A percentile compares a stretch with the other conserved stretches of the same genome.
Evolutionary conservation across 2,888 invertebrate species (phyloP).

Genomic region (Cataglyphis cursor): DNA sequence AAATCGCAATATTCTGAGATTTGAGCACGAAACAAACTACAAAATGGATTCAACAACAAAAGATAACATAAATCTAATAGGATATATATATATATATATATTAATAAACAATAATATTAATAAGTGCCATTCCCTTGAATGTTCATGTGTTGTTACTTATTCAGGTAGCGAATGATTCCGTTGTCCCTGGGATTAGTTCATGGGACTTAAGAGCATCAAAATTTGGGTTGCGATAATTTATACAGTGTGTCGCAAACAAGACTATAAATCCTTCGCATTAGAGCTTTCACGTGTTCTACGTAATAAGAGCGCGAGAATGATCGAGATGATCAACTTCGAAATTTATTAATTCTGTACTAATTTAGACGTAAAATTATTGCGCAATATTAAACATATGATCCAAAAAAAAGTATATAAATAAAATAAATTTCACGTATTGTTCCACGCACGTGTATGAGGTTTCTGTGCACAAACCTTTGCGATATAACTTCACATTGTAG

Average conservation of each 20-base stretch:
- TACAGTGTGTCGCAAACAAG: not conserved
- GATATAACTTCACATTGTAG: conserved; percentile 67
- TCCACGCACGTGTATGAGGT: not conserved
- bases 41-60: not conserved
- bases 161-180: conserved; percentile 12
- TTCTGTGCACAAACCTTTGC: conserved; percentile 22
- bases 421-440: not conserved
- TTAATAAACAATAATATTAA: not conserved
- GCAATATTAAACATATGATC: not conserved
- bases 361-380: not conserved
- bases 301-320: not conserved
- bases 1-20: not conserved
- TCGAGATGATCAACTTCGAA: not conserved
- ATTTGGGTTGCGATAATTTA: conserved; percentile 15
- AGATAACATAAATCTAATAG: not conserved
- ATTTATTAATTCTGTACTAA: not conserved
- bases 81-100: not conserved
- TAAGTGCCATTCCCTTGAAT: not conserved
- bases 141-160: conserved; percentile 18
- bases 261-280: not conserved
- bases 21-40: conserved; percentile 1
- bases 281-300: not conserved
- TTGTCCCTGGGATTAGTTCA: not conserved
- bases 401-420: not conserved
- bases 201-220: not conserved